Evolutionary conservation across 1,140 invertebrate genomes (phyloP), one percentile per base, ranked within the genome.

Genomic region (Drosophila mauritiana): DNA sequence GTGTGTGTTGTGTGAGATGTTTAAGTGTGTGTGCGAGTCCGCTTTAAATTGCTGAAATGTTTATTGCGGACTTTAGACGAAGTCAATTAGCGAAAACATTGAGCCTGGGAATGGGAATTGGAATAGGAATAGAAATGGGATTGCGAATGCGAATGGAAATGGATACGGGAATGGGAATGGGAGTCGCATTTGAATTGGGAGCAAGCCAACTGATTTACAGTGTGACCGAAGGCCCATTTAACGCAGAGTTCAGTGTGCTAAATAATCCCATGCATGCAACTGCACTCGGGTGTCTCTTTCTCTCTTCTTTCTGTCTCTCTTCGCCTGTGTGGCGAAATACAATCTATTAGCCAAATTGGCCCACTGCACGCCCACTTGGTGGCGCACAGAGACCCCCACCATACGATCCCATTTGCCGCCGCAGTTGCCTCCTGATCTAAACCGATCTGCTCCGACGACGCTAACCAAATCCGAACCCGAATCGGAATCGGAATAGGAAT

Each of bases 361-460:
- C 88, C 83, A 88, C 79, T 83, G 83, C 83, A 88, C 83, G 84
- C 83, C 84, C 75, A 88, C 83, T 88, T 83, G 84, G 83, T 86
- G 86, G 80, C 81, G 74, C 36, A 46, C 51, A 73, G 64, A 65
- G 56, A 51, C 34, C 36, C 43, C 51, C 3, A 13, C 58, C 46
- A 15, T 22, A 11, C 37, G 8, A 8, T 10, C 12, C 11, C 53
- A 27, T 13, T 10, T 48, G 15, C 36, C 63, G 46, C 13, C 25
- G n/a, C 12, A 34, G 11, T 49, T 40, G 4, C 48, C 46, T 42
- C n/a, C 46, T 27, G 59, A 73, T 61, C 69, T 46, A 70, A 51
- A 72, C 67, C 27, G 77, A 68, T 80, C 65, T 58, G 56, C 36
- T 75, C 25, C 73, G 45, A 54, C 43, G 39, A 54, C 48, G 43